Evolutionary conservation across 2,113 vertebrate genomes (phyloP).

Genomic region (Heptranchias perlo): DNA sequence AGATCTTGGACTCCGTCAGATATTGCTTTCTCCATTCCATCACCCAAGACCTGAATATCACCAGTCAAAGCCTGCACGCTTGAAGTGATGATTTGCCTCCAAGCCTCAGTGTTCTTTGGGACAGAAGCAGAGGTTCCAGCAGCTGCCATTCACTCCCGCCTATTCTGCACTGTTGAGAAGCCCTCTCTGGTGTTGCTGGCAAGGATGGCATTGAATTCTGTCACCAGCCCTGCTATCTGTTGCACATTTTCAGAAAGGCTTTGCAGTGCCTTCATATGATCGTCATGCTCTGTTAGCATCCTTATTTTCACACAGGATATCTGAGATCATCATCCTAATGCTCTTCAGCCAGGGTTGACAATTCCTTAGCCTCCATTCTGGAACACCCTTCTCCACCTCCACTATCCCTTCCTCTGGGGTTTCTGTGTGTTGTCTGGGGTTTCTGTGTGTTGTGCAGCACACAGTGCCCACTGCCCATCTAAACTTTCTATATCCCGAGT

Average conservation of each 20-base stretch:
- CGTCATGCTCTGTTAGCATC: neutral
- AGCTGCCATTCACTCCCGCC: too few species aligned
- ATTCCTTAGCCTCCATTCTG: neutral
- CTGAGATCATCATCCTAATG: neutral
- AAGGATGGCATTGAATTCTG: neutral
- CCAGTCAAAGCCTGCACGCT: neutral
- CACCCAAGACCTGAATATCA: neutral
- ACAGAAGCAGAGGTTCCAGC: too few species aligned
- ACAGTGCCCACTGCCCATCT: too few species aligned
- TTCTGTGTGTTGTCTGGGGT: too few species aligned
- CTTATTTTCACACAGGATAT: neutral
- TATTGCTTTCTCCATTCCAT: neutral
- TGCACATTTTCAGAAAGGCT: neutral
- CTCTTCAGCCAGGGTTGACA: neutral
- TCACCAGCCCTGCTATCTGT: neutral
- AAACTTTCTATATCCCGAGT: neutral
- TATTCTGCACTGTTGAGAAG: neutral
- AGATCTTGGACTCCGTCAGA: too few species aligned
- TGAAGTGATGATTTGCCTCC: too few species aligned
- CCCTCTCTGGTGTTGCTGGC: neutral
- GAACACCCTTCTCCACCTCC: neutral
- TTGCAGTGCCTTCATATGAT: neutral
- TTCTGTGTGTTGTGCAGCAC: too few species aligned
- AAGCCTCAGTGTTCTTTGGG: too few species aligned
- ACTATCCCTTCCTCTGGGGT: neutral